A percentile compares a stretch with the other conserved stretches of the same genome.
Evolutionary conservation across 1,140 invertebrate genomes (phyloP).

Genomic region (Trissolcus basalis): DNA sequence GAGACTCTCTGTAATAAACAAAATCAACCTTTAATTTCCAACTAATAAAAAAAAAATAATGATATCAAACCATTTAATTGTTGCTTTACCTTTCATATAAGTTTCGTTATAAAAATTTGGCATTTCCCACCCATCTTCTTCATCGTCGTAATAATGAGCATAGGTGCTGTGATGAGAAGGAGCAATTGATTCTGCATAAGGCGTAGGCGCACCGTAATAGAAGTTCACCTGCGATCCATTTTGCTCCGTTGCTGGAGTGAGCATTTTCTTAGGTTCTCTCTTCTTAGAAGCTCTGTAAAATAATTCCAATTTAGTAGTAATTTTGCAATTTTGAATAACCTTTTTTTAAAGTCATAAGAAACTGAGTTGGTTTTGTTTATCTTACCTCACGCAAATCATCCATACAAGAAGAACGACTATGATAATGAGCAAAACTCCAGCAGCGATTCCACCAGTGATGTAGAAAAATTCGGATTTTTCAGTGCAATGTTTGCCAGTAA

Average conservation of each 20-base stretch:
- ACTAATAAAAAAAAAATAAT: no score
- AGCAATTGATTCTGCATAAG: constrained; percentile 95
- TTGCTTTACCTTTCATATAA: constrained; percentile 92
- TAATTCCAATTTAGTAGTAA: constrained; percentile 23
- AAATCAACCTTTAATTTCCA: constrained; percentile 35
- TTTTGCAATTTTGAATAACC: neutral
- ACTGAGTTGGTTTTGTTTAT: neutral
- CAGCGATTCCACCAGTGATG: constrained; percentile 94
- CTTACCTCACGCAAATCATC: constrained; percentile 95
- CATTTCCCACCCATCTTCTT: constrained; percentile 98
- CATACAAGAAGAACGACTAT: constrained; percentile 94
- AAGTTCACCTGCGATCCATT: constrained; percentile 96
- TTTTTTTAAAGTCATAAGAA: neutral
- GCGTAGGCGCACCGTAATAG: constrained; percentile 93
- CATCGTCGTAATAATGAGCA: constrained; percentile 94
- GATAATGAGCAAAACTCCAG: constrained; percentile 93
- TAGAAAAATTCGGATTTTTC: constrained; percentile 96
- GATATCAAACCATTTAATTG: no score
- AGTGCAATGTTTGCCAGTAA: constrained; percentile 92
- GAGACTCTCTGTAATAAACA: constrained; percentile 81
- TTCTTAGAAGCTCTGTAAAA: constrained; percentile 83
- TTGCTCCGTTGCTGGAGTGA: constrained; percentile 89
- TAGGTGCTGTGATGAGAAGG: constrained; percentile 96
- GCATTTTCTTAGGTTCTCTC: constrained; percentile 91
- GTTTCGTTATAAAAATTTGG: constrained; percentile 98